These are phyloP conservation scores for Cygnus buccinator DNA, from an alignment of 2,113 vertebrate genomes.

Conservation along the genomic window DNA sequence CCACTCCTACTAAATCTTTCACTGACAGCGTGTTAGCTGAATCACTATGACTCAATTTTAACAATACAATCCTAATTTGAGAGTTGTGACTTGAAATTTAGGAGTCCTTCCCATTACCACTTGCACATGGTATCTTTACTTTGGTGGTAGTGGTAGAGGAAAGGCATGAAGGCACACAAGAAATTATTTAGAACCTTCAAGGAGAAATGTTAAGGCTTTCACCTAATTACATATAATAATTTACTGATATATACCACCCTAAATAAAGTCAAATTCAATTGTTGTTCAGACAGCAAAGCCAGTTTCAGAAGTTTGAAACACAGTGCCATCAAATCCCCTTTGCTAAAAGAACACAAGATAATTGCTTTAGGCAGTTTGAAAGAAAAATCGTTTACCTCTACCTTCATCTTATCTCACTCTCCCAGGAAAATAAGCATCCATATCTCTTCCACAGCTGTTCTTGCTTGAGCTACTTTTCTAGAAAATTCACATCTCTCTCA, in stretches of 20 bases:
- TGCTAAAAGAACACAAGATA: neutral
- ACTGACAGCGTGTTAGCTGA: neutral
- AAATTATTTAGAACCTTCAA: neutral
- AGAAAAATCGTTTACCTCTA: neutral
- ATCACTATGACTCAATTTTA: slow-evolving; percentile 3
- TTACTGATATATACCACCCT: neutral
- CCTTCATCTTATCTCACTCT: neutral
- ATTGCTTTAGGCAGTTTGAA: neutral
- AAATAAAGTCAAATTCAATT: neutral
- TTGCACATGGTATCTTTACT: neutral
- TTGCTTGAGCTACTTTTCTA: neutral
- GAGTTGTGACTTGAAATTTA: neutral
- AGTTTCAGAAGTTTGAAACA: neutral
- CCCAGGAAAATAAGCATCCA: neutral
- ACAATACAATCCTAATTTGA: neutral
- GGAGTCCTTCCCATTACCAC: neutral
- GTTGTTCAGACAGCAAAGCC: neutral
- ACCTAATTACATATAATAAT: neutral
- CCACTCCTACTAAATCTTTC: neutral
- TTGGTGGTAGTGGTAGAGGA: neutral
- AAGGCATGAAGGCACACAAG: neutral
- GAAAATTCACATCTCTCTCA: neutral
- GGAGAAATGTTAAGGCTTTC: neutral
- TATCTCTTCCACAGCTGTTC: neutral
- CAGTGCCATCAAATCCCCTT: neutral